Evolutionary conservation across 2,888 invertebrate species (phyloP).

Genomic region (Lamproptera curius): DNA sequence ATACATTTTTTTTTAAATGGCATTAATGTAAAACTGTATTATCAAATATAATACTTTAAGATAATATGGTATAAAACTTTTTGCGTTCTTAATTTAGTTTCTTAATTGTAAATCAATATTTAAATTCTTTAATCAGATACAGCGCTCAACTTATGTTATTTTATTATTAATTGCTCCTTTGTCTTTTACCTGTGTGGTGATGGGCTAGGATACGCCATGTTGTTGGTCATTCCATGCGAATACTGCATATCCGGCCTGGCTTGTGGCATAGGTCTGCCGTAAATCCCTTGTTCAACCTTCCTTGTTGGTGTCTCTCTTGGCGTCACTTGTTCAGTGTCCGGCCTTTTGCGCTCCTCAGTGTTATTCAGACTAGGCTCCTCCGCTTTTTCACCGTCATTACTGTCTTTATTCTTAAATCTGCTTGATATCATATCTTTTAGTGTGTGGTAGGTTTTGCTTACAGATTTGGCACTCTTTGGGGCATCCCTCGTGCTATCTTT

Average conservation of each 20-base stretch:
- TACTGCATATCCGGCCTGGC: conserved; percentile 70
- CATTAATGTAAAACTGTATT: too few species aligned
- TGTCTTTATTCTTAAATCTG: conserved; percentile 83
- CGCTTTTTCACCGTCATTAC: conserved; percentile 72
- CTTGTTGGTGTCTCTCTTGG: conserved; percentile 64
- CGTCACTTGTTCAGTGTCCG: conserved; percentile 62
- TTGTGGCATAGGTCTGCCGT: conserved; percentile 78
- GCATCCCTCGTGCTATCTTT: conserved; percentile 78
- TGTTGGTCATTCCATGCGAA: conserved; percentile 55
- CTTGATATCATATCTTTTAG: conserved; percentile 91
- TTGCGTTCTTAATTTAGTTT: too few species aligned
- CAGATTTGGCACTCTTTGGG: conserved; percentile 80
- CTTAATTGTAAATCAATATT: too few species aligned
- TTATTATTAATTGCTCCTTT: too few species aligned
- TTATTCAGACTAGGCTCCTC: conserved; percentile 80
- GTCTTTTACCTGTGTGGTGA: conserved; percentile 67
- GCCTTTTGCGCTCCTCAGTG: conserved; percentile 76
- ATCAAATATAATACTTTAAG: too few species aligned
- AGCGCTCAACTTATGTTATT: too few species aligned
- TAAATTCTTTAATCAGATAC: too few species aligned
- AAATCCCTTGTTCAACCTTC: conserved; percentile 79
- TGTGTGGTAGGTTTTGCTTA: conserved; percentile 88
- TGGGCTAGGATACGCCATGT: conserved; percentile 67
- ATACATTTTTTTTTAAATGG: too few species aligned
- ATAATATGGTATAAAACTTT: too few species aligned